These are phyloP conservation scores for Pristionchus arcanus DNA, from an alignment of 2,888 invertebrate species.

Conservation along the genomic window DNA sequence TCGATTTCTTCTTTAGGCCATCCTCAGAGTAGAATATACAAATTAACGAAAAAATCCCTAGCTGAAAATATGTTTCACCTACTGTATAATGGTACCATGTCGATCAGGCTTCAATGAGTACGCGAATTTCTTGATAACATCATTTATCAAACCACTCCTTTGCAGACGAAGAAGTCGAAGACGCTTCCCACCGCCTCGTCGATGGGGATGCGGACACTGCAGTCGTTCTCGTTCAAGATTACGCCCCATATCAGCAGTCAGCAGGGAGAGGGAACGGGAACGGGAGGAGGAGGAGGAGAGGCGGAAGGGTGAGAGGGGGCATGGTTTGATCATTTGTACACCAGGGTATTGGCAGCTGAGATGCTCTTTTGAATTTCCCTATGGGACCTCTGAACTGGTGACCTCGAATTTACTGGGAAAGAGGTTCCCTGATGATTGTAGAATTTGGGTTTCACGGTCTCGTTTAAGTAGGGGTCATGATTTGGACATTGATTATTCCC, in stretches of 20 bases:
- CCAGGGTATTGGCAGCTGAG: too few relatives aligned
- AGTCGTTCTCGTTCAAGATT: constrained; percentile 60
- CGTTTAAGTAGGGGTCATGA: neutral
- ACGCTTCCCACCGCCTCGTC: neutral
- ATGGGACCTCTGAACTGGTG: too few relatives aligned
- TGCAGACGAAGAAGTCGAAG: neutral
- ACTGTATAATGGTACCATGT: neutral
- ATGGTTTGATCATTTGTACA: too few relatives aligned
- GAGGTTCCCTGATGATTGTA: too few relatives aligned
- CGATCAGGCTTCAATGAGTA: neutral
- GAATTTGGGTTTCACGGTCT: too few relatives aligned
- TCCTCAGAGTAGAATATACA: too few relatives aligned
- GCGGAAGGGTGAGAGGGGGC: neutral
- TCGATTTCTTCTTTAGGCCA: too few relatives aligned
- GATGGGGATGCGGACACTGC: constrained; percentile 54
- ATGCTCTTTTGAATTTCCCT: too few relatives aligned
- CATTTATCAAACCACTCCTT: neutral
- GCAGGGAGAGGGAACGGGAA: neutral
- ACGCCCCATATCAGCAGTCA: constrained; percentile 51
- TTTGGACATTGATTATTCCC: neutral
- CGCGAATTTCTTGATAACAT: neutral
- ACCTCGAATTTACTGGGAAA: too few relatives aligned
- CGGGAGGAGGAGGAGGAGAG: neutral
- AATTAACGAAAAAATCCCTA: neutral
- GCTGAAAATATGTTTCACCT: neutral